Base-by-base conservation (phyloP, 2,888 invertebrate species). In the Apamea sordens region DNA sequence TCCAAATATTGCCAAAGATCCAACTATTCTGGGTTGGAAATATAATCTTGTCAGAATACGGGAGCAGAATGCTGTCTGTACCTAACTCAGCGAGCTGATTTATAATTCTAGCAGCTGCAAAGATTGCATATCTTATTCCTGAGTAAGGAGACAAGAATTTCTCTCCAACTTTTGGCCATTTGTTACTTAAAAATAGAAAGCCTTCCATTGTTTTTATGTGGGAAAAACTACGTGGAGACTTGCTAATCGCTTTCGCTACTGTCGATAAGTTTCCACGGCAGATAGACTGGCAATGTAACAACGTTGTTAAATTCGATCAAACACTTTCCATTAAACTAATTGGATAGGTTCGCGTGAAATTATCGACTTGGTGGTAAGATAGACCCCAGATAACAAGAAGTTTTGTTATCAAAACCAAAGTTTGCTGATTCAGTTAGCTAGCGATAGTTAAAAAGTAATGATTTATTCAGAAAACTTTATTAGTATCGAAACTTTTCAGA, bases 221-320 rank as follows among this genome's bases (percentile, higher is more conserved):
- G 70, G 76, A 88, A 86, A 76, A 70, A 80, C 77, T 73, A 75
- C 76, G 69, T 28, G 32, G 67, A 63, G 68, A 67, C 79, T 85
- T 76, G 75, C 64, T 86, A 85, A 90, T 82, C 79, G 85, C 91
- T 91, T 90, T 91, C 91, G 86, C 89, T 82, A 75, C 59, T 56
- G 70, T 15, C 69, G 61, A 82, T 85, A 83, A 69, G 70, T 78
- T 80, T 78, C 50, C 56, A 75, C 59, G 50, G 28, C 47, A 73
- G 61, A 70, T 47, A 70, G 61, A 70, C 41, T 69, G 63, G 67
- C 28, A 44, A 41, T 10, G 36, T 36, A 36, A 36, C 28, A 24
- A 36, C 44, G 24, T 47, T 69, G 73, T 67, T 67, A 77, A 73
- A 76, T 73, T 74, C n/a, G 56, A 87, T 72, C 47, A n/a, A 68